A percentile compares a stretch with the other conserved stretches of the same genome.
These are phyloP conservation scores for Lepus americanus DNA, from an alignment of 2,113 vertebrate genomes.

Conservation along the genomic window DNA sequence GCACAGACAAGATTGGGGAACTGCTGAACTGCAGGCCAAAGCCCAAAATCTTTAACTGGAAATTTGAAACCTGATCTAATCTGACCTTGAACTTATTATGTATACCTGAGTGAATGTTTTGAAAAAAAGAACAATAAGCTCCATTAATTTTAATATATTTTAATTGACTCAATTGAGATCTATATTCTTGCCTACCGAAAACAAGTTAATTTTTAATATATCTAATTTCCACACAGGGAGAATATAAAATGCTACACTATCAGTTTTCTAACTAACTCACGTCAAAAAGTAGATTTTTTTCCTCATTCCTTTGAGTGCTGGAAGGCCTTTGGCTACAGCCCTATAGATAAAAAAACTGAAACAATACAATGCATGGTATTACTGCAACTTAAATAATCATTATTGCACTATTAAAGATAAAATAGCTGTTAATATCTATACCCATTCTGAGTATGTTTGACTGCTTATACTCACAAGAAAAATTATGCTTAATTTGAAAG, in stretches of 20 bases:
- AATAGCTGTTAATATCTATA: slow-evolving; percentile 16
- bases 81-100: not conserved
- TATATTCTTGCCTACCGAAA: not conserved
- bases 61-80: slow-evolving; percentile 10
- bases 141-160: slow-evolving; percentile 37
- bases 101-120: slow-evolving; percentile 44
- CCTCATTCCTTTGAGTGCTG: not conserved
- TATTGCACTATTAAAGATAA: not conserved
- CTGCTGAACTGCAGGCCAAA: not conserved
- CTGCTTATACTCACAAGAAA: not conserved
- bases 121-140: not conserved
- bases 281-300: slow-evolving; percentile 13
- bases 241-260: slow-evolving; percentile 9
- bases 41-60: not conserved
- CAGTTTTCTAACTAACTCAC: not conserved
- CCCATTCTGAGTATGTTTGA: slow-evolving; percentile 9
- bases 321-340: not conserved
- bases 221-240: not conserved
- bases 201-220: slow-evolving; percentile 28
- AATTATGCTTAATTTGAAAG: slow-evolving; percentile 4
- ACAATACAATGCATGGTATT: slow-evolving; percentile 26
- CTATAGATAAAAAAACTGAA: slow-evolving; percentile 18
- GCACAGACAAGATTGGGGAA: not conserved
- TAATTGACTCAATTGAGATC: not conserved
- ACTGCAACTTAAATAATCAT: not conserved